Evolutionary conservation across 2,888 invertebrate genomes (phyloP).

Genomic region (Rotaria sp.): DNA sequence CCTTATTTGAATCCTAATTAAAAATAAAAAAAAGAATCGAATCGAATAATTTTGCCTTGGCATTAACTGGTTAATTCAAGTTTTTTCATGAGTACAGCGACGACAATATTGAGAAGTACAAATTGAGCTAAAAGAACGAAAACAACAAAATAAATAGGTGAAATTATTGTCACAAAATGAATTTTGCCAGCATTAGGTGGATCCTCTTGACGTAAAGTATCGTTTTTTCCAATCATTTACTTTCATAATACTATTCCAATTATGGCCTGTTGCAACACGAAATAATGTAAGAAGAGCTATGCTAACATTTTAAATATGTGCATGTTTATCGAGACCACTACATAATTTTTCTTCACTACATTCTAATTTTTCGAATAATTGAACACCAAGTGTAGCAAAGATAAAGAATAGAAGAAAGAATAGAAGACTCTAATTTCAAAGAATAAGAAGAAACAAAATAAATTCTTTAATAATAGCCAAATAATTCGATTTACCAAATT

Average conservation of each 20-base stretch:
- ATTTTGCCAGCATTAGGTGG: conserved; percentile 71
- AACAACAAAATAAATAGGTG: conserved; percentile 98
- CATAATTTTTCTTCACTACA: conserved; percentile 68
- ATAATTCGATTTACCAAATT: conserved; percentile 62
- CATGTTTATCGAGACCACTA: conserved; percentile 92
- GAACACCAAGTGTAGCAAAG: conserved; percentile 96
- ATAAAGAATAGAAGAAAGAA: conserved; percentile 99
- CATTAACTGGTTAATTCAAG: conserved; percentile 64
- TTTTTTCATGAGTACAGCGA: conserved; percentile 99
- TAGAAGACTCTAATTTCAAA: conserved; percentile 65
- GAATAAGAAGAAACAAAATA: not conserved
- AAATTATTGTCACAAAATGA: conserved; percentile 90
- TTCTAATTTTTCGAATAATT: conserved; percentile 81
- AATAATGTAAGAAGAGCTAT: conserved; percentile 99
- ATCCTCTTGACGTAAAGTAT: conserved; percentile 78
- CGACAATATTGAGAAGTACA: conserved; percentile 97
- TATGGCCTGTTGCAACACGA: conserved; percentile 97
- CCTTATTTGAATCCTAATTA: conserved; percentile 20
- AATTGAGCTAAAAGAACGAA: conserved; percentile 99
- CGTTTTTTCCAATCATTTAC: not conserved
- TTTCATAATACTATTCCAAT: conserved; percentile 99
- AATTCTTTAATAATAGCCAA: not conserved
- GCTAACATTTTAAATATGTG: conserved; percentile 89
- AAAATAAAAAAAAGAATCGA: not conserved
- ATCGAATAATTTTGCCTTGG: conserved; percentile 30